phyloP scores from a whole-genome alignment of 1,140 invertebrate species.

The Penaeus japonicus region DNA sequence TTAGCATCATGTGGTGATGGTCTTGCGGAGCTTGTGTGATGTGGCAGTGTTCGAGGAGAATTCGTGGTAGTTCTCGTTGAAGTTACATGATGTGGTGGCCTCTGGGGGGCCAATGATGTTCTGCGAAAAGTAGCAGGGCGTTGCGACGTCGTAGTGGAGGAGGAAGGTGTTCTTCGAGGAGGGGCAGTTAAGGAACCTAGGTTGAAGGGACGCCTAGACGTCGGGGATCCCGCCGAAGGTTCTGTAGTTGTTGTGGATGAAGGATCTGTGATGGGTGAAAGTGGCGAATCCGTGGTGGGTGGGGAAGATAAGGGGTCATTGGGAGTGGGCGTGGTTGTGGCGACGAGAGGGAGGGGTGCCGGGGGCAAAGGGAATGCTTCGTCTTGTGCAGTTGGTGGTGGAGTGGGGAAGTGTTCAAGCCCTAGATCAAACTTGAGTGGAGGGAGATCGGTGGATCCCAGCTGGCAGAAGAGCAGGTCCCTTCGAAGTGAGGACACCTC shows the following conservation, averaged over 20 bases:
- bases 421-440: slow-evolving; percentile 21
- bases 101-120: not conserved
- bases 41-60: too few relatives aligned
- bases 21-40: too few relatives aligned
- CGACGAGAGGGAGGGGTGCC: slow-evolving; percentile 13
- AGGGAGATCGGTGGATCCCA: slow-evolving; percentile 24
- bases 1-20: not conserved
- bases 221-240: not conserved
- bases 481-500: slow-evolving; percentile 25
- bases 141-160: not conserved
- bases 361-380: slow-evolving; percentile 4
- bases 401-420: not conserved
- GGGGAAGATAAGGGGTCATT: not conserved
- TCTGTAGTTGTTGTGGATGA: not conserved
- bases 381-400: not conserved
- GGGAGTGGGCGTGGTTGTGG: not conserved
- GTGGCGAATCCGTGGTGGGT: not conserved
- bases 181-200: not conserved
- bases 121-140: not conserved
- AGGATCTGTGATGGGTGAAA: not conserved
- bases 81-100: not conserved
- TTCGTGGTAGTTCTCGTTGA: not conserved
- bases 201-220: not conserved
- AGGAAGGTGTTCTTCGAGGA: not conserved
- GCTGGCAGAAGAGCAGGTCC: slow-evolving; percentile 44